Evolutionary conservation across 2,113 vertebrate genomes (phyloP).

Genomic region (Meles meles): DNA sequence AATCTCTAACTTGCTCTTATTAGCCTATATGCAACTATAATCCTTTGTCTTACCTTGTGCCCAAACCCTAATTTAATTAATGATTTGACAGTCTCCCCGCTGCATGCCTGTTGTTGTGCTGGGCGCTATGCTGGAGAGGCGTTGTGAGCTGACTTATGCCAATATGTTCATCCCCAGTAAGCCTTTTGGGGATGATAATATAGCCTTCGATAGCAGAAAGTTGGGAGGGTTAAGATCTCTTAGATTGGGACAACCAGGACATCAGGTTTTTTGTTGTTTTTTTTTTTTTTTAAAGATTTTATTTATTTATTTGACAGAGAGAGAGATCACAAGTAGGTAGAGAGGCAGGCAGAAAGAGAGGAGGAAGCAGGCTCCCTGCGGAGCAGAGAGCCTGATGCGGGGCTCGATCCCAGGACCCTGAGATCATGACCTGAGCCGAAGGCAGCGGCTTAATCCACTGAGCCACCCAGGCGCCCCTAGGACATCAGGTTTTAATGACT

Average conservation of each 20-base stretch:
- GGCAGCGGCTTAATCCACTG: too few relatives aligned
- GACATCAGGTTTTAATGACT: neutral
- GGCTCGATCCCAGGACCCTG: too few relatives aligned
- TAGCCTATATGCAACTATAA: neutral
- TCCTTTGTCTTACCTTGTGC: neutral
- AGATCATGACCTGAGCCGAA: too few relatives aligned
- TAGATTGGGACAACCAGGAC: neutral
- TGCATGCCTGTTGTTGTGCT: neutral
- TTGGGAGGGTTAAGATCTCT: neutral
- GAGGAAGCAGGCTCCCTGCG: too few relatives aligned
- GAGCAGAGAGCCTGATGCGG: too few relatives aligned
- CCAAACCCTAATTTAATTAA: neutral
- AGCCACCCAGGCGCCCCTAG: too few relatives aligned
- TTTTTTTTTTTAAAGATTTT: too few relatives aligned
- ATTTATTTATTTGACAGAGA: too few relatives aligned
- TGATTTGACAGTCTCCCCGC: neutral
- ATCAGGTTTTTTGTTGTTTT: neutral
- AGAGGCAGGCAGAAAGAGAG: too few relatives aligned
- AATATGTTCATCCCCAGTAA: neutral
- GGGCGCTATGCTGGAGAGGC: neutral
- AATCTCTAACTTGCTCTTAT: neutral
- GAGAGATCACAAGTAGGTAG: too few relatives aligned
- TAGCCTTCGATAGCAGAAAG: neutral
- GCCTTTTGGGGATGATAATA: neutral
- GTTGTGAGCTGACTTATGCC: neutral